Percentiles rank a stretch among this genome's conserved stretches.
Evolutionary conservation across 2,113 vertebrate species (phyloP).

Genomic region (Notiomystis cincta): DNA sequence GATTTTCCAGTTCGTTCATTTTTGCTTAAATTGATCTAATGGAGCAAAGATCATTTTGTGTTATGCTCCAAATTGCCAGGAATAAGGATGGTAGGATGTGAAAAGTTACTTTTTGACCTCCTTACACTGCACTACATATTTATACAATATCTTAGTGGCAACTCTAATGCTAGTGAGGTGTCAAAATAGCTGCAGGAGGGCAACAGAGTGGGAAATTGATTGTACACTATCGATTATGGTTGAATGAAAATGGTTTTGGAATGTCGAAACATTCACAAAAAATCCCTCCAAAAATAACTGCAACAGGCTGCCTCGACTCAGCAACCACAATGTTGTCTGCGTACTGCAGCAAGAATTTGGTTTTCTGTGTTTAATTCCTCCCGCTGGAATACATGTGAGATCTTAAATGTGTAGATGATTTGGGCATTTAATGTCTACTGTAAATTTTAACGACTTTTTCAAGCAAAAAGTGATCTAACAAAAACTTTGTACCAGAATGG

Average conservation of each 20-base stretch:
- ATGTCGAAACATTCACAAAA: not conserved
- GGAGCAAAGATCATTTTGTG: not conserved
- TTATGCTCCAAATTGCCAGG: not conserved
- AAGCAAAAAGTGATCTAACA: not conserved
- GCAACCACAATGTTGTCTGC: not conserved
- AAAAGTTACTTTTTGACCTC: not conserved
- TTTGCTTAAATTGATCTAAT: not conserved
- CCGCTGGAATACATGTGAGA: accelerated
- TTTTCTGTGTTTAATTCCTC: slow-evolving; percentile 9
- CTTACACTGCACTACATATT: not conserved
- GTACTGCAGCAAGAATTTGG: not conserved
- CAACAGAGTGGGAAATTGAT: not conserved
- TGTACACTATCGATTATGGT: not conserved
- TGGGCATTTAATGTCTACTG: not conserved
- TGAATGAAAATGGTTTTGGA: not conserved
- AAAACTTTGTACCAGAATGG: not conserved
- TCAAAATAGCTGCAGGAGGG: not conserved
- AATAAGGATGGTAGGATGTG: not conserved
- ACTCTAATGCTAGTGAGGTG: not conserved
- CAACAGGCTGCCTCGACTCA: not conserved
- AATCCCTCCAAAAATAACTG: not conserved
- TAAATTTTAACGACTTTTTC: not conserved
- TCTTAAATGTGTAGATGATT: not conserved
- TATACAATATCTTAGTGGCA: not conserved
- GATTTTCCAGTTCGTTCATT: not conserved